These are phyloP conservation scores for Vicugna pacos DNA, from an alignment of 2,113 vertebrate species.

Conservation along the genomic window DNA sequence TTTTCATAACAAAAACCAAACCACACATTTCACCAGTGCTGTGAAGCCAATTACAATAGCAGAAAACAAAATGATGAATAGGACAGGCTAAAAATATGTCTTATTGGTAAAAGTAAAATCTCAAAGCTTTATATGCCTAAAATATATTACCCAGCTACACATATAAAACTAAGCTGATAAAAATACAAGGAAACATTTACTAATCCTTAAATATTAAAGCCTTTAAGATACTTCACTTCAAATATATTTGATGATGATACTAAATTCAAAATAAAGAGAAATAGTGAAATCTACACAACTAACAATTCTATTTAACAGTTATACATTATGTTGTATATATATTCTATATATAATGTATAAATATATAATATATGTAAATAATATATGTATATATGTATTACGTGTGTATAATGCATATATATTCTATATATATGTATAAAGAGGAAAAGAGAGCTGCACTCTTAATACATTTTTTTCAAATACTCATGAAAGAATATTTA, in stretches of 20 bases:
- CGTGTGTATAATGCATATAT: background rate
- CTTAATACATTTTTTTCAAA: background rate
- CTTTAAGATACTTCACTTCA: background rate
- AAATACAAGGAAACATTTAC: background rate
- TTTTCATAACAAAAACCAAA: background rate
- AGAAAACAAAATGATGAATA: constrained; percentile 1
- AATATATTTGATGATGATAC: background rate
- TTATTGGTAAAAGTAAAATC: background rate
- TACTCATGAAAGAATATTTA: background rate
- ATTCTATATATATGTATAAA: background rate
- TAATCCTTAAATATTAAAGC: background rate
- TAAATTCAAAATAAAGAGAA: background rate
- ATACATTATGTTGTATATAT: background rate
- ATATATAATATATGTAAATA: background rate
- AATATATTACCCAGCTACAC: background rate
- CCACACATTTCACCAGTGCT: background rate
- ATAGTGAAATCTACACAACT: background rate
- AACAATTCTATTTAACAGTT: background rate
- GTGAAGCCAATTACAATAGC: background rate
- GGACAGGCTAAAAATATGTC: background rate
- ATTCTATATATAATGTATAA: background rate
- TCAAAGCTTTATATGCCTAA: background rate
- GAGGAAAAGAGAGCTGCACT: background rate
- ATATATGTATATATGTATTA: no score
- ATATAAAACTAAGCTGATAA: background rate